Percentiles rank a stretch among this genome's conserved stretches.
Evolutionary conservation across 30 jellyfish, hydroid and myxozoan genomes (phyloP).

Genomic region (Morbakka virulenta): DNA sequence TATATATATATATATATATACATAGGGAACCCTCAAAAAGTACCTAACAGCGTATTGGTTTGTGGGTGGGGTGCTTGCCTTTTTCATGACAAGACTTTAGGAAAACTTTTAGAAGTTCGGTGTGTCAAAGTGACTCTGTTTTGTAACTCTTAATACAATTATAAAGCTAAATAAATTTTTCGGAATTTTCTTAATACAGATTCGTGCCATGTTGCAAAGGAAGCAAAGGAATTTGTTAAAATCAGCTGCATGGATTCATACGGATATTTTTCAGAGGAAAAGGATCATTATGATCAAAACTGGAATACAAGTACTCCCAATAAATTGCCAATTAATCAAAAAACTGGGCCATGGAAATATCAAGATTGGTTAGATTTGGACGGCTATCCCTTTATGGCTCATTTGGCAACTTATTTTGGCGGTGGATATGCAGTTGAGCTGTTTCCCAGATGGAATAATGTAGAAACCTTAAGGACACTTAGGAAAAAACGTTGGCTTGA

Average conservation of each 20-base stretch:
- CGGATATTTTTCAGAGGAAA: constrained; percentile 39
- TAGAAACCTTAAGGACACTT: constrained; percentile 32
- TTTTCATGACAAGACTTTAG: no score
- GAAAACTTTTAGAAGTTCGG: no score
- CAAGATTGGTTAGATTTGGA: constrained; percentile 91
- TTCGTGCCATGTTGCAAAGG: constrained; percentile 57
- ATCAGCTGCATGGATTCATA: constrained; percentile 80
- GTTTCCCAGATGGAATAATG: constrained; percentile 88
- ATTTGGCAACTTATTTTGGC: constrained; percentile 86
- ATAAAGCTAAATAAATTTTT: no score
- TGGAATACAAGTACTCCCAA: constrained; percentile 52
- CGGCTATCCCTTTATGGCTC: constrained; percentile 92
- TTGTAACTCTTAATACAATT: no score
- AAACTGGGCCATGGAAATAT: constrained; percentile 80
- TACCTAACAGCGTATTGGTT: no score
- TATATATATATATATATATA: no score
- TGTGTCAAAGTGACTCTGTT: no score
- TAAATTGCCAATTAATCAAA: constrained; percentile 53
- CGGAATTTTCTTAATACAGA: no score
- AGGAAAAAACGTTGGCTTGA: constrained; percentile 78
- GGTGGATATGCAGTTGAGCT: constrained; percentile 94
- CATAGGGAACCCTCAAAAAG: no score
- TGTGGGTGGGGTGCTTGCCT: no score
- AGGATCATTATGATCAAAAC: constrained; percentile 33
- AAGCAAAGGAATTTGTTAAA: constrained; percentile 38